Base-by-base conservation (phyloP, 2,797 vertebrate genomes). In the Alfaro cultratus region DNA sequence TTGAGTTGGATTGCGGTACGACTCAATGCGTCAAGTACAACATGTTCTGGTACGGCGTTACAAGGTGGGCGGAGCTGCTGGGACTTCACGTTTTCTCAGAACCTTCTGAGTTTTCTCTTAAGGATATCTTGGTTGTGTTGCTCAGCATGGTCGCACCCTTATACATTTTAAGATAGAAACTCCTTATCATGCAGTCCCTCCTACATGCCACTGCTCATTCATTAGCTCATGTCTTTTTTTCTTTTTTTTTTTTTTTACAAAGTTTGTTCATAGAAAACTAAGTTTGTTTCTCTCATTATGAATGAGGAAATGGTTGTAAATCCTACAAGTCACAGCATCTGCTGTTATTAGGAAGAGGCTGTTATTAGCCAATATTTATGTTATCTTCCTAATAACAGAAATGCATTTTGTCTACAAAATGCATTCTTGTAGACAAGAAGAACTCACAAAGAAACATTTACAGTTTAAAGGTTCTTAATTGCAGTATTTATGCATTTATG, bases 41-140 rank as follows among this genome's bases (percentile, higher is more conserved):
- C 87, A 81, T 93, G 89, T 93, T 87, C 90, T 62, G 3, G n/a
- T 53, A 80, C 34, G 23, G 34, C 74, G 71, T 62, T 68, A 62
- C 18, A n/a, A 47, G 78, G 15, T 67, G 81, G 86, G 85, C 77
- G 83, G 82, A 83, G 82, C 70, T 0, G 15, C 64, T 45, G 73
- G n/a, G 70, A 78, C 53, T 67, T 51, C 16, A 45, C 31, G 75
- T 77, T 75, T 82, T 80, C 64, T 64, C 75, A 12, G 13, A 55
- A 12, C 74, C 46, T 81, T 83, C 64, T 80, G n/a, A 72, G 68
- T 87, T 81, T 72, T 45, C 21, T 60, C 77, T 79, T 75, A 84
- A 86, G 80, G 78, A 89, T 68, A 89, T 82, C 78, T 74, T 79
- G 51, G 4, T 60, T 73, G 83, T 73, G 84, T 75, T 81, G 21